phyloP scores from a whole-genome alignment of 2,888 invertebrate genomes.

The Gastracanthus pulcherrimus region DNA sequence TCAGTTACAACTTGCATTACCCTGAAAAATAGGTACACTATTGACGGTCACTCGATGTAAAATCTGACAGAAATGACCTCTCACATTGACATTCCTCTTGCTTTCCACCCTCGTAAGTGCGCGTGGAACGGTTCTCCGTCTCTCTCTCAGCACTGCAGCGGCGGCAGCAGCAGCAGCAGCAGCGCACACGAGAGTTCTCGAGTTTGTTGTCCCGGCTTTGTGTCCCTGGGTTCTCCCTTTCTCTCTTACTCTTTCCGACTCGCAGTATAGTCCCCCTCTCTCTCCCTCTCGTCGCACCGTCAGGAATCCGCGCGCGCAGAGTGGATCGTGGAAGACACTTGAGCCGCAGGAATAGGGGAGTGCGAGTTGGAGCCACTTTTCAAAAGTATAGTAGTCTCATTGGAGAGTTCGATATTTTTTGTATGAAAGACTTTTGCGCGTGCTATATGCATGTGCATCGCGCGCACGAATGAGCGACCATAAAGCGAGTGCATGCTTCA shows the following conservation, averaged over 20 bases:
- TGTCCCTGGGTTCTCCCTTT: not conserved
- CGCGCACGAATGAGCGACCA: not conserved
- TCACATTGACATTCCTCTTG: not conserved
- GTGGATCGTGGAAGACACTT: not conserved
- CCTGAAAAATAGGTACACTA: too few relatives aligned
- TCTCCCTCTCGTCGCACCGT: not conserved
- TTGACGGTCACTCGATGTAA: too few relatives aligned
- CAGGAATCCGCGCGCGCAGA: not conserved
- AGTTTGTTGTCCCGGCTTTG: constrained; percentile 36
- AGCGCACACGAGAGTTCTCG: not conserved
- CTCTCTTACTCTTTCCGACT: not conserved
- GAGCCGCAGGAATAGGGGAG: not conserved
- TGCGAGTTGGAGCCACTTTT: not conserved
- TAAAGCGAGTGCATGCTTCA: not conserved
- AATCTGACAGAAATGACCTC: not conserved
- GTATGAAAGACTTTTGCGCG: not conserved
- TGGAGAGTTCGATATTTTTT: constrained; percentile 5
- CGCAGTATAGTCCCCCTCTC: not conserved
- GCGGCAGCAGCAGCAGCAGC: not conserved
- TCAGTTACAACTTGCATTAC: too few relatives aligned
- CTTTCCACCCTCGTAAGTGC: constrained; percentile 2
- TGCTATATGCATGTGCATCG: not conserved
- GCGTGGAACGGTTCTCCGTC: not conserved
- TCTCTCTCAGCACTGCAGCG: too few relatives aligned
- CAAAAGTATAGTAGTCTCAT: constrained; percentile 10